These are phyloP conservation scores for Lacerta viridis DNA, from an alignment of 2,797 vertebrate species.

Conservation along the genomic window DNA sequence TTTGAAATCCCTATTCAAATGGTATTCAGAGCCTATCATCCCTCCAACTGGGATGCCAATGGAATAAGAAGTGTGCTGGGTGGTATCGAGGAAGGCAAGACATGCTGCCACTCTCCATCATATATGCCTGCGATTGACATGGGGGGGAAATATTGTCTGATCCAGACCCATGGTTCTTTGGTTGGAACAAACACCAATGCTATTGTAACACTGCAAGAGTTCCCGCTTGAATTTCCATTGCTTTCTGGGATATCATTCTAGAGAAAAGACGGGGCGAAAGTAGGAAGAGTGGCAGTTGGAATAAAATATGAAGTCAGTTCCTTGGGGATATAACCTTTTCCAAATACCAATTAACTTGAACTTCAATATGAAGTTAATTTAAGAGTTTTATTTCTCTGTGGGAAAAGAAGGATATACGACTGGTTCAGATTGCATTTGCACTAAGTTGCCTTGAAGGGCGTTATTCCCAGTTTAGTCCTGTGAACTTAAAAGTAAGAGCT, in stretches of 20 bases:
- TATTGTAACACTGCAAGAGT: constrained; percentile 1
- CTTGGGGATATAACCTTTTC: constrained; percentile 29
- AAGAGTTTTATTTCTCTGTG: constrained; percentile 57
- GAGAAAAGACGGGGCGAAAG: constrained; percentile 24
- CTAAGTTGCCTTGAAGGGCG: constrained; percentile 40
- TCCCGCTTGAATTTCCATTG: constrained; percentile 15
- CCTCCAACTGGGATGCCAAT: neutral
- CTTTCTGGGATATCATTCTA: rapidly evolving
- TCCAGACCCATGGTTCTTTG: neutral
- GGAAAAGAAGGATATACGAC: constrained; percentile 38
- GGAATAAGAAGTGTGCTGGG: neutral
- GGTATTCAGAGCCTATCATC: neutral
- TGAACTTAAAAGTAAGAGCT: constrained; percentile 25
- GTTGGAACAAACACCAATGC: neutral
- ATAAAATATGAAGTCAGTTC: constrained; percentile 34
- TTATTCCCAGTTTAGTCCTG: constrained; percentile 31
- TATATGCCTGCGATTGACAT: neutral
- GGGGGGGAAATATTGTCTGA: too few relatives aligned
- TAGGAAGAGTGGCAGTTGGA: neutral
- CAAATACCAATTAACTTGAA: constrained; percentile 57
- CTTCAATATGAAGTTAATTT: constrained; percentile 45
- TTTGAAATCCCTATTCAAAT: neutral
- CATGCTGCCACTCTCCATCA: neutral
- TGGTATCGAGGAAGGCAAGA: neutral
- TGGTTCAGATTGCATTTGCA: constrained; percentile 18